Evolutionary conservation across 64 coral and sea anemone genomes (phyloP).

Genomic region (Dendronephthya gigantea): DNA sequence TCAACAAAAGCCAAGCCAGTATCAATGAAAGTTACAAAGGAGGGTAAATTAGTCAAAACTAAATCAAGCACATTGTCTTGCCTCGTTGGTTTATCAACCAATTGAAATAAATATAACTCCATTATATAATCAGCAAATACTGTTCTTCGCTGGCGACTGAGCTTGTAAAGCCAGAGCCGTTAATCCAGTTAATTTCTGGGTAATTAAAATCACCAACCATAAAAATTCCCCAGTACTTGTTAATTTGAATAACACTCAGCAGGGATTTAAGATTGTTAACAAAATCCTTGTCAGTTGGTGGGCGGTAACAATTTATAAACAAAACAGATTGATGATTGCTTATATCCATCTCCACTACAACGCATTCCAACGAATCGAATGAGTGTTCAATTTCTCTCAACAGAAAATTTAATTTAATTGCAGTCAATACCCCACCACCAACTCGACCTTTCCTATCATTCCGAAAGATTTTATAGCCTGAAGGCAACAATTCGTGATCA

Average conservation of each 20-base stretch:
- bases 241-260: neutral
- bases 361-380: neutral
- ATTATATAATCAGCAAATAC: constrained; percentile 32
- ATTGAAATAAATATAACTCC: constrained; percentile 40
- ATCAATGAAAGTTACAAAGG: constrained; percentile 26
- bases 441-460: constrained; percentile 11
- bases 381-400: neutral
- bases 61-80: constrained; percentile 37
- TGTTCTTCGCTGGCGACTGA: constrained; percentile 35
- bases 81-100: constrained; percentile 41
- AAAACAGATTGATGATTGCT: neutral
- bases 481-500: constrained; percentile 15
- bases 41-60: constrained; percentile 15
- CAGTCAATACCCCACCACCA: constrained; percentile 15
- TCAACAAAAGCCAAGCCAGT: constrained; percentile 19
- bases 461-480: neutral
- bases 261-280: constrained; percentile 13
- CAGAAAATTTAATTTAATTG: neutral
- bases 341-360: constrained; percentile 12
- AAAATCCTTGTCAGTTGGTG: constrained; percentile 17
- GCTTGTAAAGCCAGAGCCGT: constrained; percentile 37
- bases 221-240: constrained; percentile 4
- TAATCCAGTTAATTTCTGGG: constrained; percentile 28
- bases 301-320: constrained; percentile 32
- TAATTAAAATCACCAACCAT: constrained; percentile 36